Base-by-base conservation (phyloP, 2,797 vertebrate genomes). In the Momotus momota region DNA sequence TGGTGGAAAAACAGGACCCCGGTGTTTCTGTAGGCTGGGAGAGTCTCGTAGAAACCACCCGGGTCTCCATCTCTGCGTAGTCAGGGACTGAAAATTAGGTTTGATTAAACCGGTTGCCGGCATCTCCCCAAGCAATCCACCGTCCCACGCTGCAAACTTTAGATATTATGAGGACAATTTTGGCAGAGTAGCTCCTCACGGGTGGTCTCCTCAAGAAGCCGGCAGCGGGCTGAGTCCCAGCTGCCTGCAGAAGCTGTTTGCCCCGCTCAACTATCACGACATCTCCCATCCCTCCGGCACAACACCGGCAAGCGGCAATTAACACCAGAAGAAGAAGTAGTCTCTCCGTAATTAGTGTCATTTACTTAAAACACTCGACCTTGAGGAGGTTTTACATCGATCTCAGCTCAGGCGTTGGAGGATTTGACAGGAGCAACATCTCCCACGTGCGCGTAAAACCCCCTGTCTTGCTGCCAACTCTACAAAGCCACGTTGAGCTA, bases 301-400 rank as follows among this genome's bases (percentile, higher is more conserved):
- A 12, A 40, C 51, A 8, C 41, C 3, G 4, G 40, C 58, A 38
- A 67, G 62, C 3, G 0, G 65, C 61, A 81, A 85, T 91, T 81
- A 85, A 23, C 12, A 1, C 71, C 71, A 62, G 40, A 22, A 73
- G 61, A 57, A 85, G 74, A 19, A 43, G 57, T 2, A 20, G 46
- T 45, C 70, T 77, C 5, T 0, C 66, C 1, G 2, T 85, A 90
- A 90, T 94, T 81, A 93, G 75, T 22, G 61, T 91, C 71, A 88
- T 86, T 90, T 89, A 45, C 89, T 87, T 81, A 66, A 86, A 81
- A 77, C 8, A 3, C 51, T 64, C 17, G 60, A 94, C 89, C 92
- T 84, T 90, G 92, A 94, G 51, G 66, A 84, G 82, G 61, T 87
- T 92, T 65, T 25, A 8, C 75, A 71, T 81, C 23, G 11, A 73